phyloP scores from a whole-genome alignment of 1,140 invertebrate species.

The Drosophila murphyi region DNA sequence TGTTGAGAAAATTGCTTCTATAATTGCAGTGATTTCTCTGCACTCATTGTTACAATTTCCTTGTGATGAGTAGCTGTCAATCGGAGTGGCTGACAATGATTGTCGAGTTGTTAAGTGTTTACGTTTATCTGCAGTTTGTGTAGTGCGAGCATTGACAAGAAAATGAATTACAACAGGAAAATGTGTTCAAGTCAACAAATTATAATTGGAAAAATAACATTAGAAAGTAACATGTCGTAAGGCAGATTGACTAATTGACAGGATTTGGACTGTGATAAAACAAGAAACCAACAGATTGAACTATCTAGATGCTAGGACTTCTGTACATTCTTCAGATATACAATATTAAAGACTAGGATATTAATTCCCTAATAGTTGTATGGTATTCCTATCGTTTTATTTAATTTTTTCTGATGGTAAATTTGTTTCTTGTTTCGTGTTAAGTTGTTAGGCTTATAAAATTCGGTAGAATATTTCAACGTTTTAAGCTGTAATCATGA shows the following conservation, averaged over 20 bases:
- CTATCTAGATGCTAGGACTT: no score
- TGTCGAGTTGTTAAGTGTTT: slow-evolving; percentile 51
- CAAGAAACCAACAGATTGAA: no score
- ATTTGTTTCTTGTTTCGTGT: slow-evolving; percentile 6
- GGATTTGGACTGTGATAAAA: no score
- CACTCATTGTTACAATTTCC: slow-evolving; percentile 61
- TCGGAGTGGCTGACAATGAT: slow-evolving; percentile 32
- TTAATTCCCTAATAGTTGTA: slow-evolving; percentile 4
- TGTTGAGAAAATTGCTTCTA: slow-evolving; percentile 39
- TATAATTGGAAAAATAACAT: not conserved
- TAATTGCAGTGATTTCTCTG: slow-evolving; percentile 72
- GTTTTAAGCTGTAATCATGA: slow-evolving; percentile 33
- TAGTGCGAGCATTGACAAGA: not conserved
- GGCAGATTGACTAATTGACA: no score
- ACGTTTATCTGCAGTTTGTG: slow-evolving; percentile 32
- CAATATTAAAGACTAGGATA: not conserved
- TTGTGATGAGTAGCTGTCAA: slow-evolving; percentile 58
- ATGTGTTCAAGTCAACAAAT: not conserved
- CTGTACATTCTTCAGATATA: no score
- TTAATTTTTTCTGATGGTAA: not conserved
- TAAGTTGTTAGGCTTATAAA: slow-evolving; percentile 50
- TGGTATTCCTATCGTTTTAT: not conserved
- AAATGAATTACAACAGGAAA: not conserved
- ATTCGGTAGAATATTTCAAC: slow-evolving; percentile 29
- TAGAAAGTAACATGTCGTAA: no score